Base-by-base conservation (phyloP, 2,113 vertebrate genomes). In the Phylloscopus whistleri region DNA sequence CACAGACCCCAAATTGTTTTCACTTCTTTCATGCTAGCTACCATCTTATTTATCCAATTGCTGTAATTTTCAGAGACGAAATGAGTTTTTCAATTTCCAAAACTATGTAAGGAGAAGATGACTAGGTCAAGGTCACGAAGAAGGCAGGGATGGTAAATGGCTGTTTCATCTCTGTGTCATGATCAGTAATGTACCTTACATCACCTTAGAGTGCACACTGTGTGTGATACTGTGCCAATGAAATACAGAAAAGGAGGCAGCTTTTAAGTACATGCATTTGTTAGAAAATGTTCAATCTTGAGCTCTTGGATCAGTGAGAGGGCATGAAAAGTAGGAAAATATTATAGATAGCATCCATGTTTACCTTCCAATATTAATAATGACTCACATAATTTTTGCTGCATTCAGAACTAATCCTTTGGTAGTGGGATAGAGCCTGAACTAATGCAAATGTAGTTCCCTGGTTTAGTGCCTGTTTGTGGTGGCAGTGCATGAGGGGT, bases 101-200 rank as follows among this genome's bases (percentile, higher is more conserved):
- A 89, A 51, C 9, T 59, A 7, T 69, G n/a, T 87, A 49, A 66
- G 44, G 30, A 74, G 59, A 51, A 67, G 27, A 62, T 66, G 18
- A 44, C 14, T 21, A 56, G 41, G 41, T 44, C 85, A 90, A 93
- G 56, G 63, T 90, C 79, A 79, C 9, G 22, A 94, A 92, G 75
- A 70, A 83, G 82, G 59, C 39, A 82, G 39, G 9, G 21, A 52
- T 78, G 7, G 58, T 81, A 67, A 94, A 67, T 17, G 30, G 13
- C 43, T 68, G 10, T 81, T 92, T 84, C 37, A 62, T 43, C 31
- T 88, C 51, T 52, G 27, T 75, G 75, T 79, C 72, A 73, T 0
- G 0, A 76, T 74, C 72, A 62, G 19, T 55, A 89, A 67, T 22
- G 16, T 20, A 63, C 26, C 28, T 78, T 46, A 27, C 43, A 30